These are phyloP conservation scores for Psococerastis gibbosa DNA, from an alignment of 2,888 invertebrate species.

Conservation along the genomic window DNA sequence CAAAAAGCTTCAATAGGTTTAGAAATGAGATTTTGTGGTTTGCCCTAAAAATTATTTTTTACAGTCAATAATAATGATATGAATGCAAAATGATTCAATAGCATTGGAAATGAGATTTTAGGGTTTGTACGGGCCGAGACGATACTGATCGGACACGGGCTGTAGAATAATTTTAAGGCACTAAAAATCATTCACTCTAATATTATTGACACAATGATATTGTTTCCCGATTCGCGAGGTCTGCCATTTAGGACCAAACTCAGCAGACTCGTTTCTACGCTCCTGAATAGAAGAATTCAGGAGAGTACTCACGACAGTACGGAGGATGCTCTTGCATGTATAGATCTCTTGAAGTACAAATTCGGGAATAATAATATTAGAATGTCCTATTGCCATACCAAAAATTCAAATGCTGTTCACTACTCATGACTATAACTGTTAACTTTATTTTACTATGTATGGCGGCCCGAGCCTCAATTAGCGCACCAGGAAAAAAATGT, in stretches of 20 bases:
- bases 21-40: too few species aligned
- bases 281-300: constrained; percentile 69
- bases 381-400: too few species aligned
- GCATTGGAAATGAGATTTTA: constrained; percentile 74
- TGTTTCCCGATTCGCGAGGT: constrained; percentile 73
- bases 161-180: constrained; percentile 84
- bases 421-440: too few species aligned
- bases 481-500: too few species aligned
- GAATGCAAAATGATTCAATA: constrained; percentile 41
- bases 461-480: too few species aligned
- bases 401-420: too few species aligned
- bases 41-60: too few species aligned
- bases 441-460: too few species aligned
- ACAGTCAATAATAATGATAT: constrained; percentile 38
- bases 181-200: constrained; percentile 64
- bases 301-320: constrained; percentile 69
- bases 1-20: constrained; percentile 54
- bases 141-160: constrained; percentile 83
- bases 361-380: too few species aligned
- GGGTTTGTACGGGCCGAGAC: constrained; percentile 62
- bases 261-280: constrained; percentile 50
- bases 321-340: constrained; percentile 80
- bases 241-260: constrained; percentile 69
- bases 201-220: constrained; percentile 76
- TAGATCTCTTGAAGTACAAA: constrained; percentile 85